Evolutionary conservation across 2,888 invertebrate species (phyloP), one percentile per base, ranked within the genome.

Genomic region (Caenorhabditis imperialis): DNA sequence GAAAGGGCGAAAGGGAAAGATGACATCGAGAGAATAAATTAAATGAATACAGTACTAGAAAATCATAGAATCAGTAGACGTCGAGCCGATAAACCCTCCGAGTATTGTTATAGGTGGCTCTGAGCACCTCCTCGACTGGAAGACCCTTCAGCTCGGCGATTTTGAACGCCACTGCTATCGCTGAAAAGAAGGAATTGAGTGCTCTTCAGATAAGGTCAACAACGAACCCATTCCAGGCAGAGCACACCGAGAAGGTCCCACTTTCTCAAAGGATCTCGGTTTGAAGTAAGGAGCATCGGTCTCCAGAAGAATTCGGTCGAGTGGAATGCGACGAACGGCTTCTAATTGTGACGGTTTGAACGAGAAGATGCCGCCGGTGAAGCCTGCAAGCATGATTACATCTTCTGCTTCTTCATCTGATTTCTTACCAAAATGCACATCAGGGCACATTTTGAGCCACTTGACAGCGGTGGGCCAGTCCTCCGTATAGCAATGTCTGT

Each of bases 221-320:
- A n/a, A n/a, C 51, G 45, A 4, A 70, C 70, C 75, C 61, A 74
- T 71, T 38, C 76, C 74, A 2, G 78, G 78, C 14, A 78, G 40
- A 7, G 40, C 37, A 1, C 25, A 25, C 50, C 54, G 70, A 1
- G n/a, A 3, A 1, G 77, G 67, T n/a, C 30, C 38, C 18, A 57
- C 10, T 6, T 25, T 30, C 14, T 61, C 62, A 27, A 67, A 72
- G 8, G 38, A 12, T 23, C 20, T 47, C 6, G 90, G 90, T 16
- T 89, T 67, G 83, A 90, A 90, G 77, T 90, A 90, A 2, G 90
- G 90, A 1, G 90, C 88, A 84, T 90, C 90, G 1, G 90, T 90
- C 83, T 90, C 90, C 3, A 90, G 82, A 7, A 90, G 85, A 2
- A 90, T 85, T 44, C 89, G 77, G 48, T 89, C 81, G 3, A 90